Evolutionary conservation across 2,113 vertebrate species (phyloP).

Genomic region (Eurypyga helias): DNA sequence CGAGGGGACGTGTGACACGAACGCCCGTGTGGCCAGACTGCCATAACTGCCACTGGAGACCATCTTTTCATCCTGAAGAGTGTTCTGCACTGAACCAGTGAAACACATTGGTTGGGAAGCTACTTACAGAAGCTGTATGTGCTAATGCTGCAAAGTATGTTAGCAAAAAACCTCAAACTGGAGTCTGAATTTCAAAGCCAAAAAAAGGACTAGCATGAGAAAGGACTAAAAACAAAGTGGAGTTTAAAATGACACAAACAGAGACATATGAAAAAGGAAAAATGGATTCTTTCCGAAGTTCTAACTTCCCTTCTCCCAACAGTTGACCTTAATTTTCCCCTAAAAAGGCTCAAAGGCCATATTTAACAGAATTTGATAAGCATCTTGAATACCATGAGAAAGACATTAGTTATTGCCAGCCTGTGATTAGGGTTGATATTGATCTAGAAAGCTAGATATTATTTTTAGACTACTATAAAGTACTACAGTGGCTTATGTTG

Average conservation of each 20-base stretch:
- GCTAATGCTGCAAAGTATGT: neutral
- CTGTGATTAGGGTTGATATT: constrained; percentile 39
- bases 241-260: neutral
- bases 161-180: neutral
- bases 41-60: neutral
- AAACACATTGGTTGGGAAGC: neutral
- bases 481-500: neutral
- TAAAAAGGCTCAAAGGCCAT: neutral
- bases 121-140: neutral
- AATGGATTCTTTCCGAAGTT: neutral
- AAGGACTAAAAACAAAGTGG: neutral
- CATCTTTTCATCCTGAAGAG: neutral
- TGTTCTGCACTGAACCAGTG: neutral
- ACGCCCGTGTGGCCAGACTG: rapidly evolving
- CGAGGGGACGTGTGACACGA: rapidly evolving
- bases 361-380: constrained; percentile 4
- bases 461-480: constrained; percentile 3
- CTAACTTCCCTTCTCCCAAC: neutral
- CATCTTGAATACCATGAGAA: constrained; percentile 2
- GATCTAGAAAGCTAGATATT: constrained; percentile 27
- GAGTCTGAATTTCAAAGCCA: neutral
- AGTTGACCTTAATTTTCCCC: neutral
- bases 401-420: neutral
- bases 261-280: neutral
- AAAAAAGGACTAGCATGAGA: neutral